Conservation (phyloP, 2,113 vertebrate species). For the Manacus vitellinus region DNA sequence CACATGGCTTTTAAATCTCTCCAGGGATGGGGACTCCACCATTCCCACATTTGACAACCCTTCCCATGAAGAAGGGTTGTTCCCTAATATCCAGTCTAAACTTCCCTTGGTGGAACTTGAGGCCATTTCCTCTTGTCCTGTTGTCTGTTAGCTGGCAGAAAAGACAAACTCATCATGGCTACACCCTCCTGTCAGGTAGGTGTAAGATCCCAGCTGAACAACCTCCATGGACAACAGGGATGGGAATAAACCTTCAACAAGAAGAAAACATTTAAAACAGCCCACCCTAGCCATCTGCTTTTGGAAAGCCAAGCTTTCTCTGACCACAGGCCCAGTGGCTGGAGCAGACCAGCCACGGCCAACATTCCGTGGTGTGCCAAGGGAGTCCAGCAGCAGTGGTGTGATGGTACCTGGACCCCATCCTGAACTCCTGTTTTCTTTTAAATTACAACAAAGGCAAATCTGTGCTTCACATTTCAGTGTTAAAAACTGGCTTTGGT, state of each 20-base stretch:
- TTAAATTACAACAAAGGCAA: neutral
- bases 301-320: neutral
- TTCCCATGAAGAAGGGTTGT: neutral
- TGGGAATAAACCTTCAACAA: accelerated
- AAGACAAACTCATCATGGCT: neutral
- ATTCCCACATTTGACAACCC: neutral
- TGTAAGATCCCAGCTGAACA: neutral
- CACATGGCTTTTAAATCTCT: neutral
- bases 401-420: neutral
- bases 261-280: neutral
- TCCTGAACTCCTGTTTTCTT: neutral
- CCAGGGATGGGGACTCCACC: neutral
- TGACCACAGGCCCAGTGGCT: neutral
- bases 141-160: neutral
- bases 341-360: neutral
- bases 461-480: neutral
- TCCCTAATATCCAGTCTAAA: neutral
- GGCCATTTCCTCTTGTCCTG: neutral
- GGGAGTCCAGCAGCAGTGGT: neutral
- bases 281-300: neutral
- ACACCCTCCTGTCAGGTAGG: neutral
- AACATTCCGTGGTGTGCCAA: accelerated
- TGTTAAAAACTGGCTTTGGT: neutral
- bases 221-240: neutral
- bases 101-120: neutral